Base-by-base conservation (phyloP, 1,140 invertebrate genomes). In the Phenacoccus solenopsis region DNA sequence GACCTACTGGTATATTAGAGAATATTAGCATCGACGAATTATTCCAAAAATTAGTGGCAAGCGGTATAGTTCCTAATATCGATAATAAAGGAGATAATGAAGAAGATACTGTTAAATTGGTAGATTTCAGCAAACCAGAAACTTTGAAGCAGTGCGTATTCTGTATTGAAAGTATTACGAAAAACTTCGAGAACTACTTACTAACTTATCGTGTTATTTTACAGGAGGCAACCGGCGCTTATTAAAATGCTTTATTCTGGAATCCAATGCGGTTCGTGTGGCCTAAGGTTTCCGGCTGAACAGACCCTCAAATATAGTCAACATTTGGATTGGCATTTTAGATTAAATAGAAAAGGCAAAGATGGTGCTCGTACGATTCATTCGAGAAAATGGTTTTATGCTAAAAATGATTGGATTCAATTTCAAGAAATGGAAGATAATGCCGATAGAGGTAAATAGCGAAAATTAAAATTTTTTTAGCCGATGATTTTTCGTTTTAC, bases 271-370 rank as follows among this genome's bases (percentile, higher is more conserved):
- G 90, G 90, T 70, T 93, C 93, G 24, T 98, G 95, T 81, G 94
- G 94, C 20, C 86, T 91, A 27, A 82, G 96, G 49, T 98, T 97
- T 78, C 87, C 89, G 12, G 87, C 90, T 0, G 90, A 93, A 77
- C 87, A 92, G 75, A 93, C 90, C 0, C 89, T 91, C 28, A 86
- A 88, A 69, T 92, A 98, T 77, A 90, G 90, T 72, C 90, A 94
- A 77, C 96, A 98, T 81, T 83, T 98, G 28, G 94, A 98, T 80
- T 98, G 96, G 95, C 96, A 98, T 81, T 98, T 98, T 80, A 81
- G 94, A 10, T 90, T 94, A 78, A 98, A 98, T 79, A 81, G 93
- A 10, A 82, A 88, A 57, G 93, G 94, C 75, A 87, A 91, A 71
- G 91, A 94, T 75, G 90, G 90, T 0, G 86, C 88, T 0, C 84